phyloP scores from a whole-genome alignment of 2,113 vertebrate species.

The Mixornis gularis region DNA sequence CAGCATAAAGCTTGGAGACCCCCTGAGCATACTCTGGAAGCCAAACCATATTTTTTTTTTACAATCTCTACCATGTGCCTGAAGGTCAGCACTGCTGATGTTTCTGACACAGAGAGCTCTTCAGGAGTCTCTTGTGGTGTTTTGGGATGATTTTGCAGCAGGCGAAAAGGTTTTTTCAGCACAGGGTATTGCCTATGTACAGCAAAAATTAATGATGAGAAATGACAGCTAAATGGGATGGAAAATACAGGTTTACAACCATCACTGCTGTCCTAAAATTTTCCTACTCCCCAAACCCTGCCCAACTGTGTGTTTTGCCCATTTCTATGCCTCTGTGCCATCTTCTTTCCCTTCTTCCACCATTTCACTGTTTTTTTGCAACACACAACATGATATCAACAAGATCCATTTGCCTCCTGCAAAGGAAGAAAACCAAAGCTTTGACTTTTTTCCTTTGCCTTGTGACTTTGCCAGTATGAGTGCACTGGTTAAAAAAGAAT shows the following conservation, averaged over 20 bases:
- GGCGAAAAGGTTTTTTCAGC: background rate
- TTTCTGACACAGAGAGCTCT: background rate
- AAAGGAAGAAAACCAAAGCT: background rate
- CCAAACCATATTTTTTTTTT: background rate
- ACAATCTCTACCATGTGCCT: background rate
- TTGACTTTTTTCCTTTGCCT: background rate
- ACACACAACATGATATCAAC: background rate
- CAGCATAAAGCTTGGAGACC: background rate
- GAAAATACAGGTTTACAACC: background rate
- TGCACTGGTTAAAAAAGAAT: background rate
- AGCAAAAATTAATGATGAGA: background rate
- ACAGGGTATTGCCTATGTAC: background rate
- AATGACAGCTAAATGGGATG: background rate
- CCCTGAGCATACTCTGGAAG: background rate
- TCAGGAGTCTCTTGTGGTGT: background rate
- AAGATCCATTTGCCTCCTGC: background rate
- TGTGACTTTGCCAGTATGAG: background rate
- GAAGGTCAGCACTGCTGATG: background rate
- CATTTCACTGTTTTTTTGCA: background rate
- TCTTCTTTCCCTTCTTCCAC: background rate
- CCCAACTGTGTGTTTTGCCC: accelerated
- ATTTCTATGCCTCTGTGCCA: background rate
- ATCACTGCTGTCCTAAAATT: background rate
- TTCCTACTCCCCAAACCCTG: background rate
- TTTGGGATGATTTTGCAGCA: background rate